Conservation (phyloP, 2,113 vertebrate genomes). For the Nesogale talazaci region DNA sequence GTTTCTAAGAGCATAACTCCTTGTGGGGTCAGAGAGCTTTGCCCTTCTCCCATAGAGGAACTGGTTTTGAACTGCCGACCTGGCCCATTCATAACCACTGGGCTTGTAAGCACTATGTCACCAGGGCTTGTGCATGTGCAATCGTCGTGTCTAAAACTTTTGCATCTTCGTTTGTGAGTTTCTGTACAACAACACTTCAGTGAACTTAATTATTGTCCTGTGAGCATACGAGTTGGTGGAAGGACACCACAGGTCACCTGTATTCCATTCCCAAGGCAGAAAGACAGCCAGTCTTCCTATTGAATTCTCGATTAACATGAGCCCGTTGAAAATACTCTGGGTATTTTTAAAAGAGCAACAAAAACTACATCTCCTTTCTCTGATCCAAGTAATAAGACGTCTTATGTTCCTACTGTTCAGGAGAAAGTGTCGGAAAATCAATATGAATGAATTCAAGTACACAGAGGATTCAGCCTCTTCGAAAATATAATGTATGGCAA, state of each 20-base stretch:
- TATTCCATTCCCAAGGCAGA: slow-evolving; percentile 38
- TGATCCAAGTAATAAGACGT: slow-evolving; percentile 75
- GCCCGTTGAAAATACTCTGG: slow-evolving; percentile 63
- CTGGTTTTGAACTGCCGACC: no score
- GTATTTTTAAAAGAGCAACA: slow-evolving; percentile 76
- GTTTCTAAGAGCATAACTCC: no score
- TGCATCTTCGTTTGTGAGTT: slow-evolving; percentile 44
- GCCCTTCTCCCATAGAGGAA: no score
- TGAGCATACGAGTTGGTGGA: no score
- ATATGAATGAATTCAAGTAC: slow-evolving; percentile 62
- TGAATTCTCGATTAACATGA: slow-evolving; percentile 67
- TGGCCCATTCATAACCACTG: no score
- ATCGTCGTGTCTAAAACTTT: slow-evolving; percentile 21
- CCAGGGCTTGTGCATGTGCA: neutral
- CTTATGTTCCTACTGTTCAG: slow-evolving; percentile 72
- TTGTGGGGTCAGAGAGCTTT: no score
- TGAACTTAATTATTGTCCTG: slow-evolving; percentile 45
- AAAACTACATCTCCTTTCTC: slow-evolving; percentile 71
- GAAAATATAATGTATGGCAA: slow-evolving; percentile 48
- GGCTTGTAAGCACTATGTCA: no score
- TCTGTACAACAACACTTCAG: slow-evolving; percentile 46
- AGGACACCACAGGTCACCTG: neutral
- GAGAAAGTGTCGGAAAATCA: slow-evolving; percentile 73
- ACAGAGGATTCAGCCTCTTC: slow-evolving; percentile 58
- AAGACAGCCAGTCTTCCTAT: slow-evolving; percentile 49